phyloP scores from a whole-genome alignment of 1,140 invertebrate genomes.

The Zophobas atratus region DNA sequence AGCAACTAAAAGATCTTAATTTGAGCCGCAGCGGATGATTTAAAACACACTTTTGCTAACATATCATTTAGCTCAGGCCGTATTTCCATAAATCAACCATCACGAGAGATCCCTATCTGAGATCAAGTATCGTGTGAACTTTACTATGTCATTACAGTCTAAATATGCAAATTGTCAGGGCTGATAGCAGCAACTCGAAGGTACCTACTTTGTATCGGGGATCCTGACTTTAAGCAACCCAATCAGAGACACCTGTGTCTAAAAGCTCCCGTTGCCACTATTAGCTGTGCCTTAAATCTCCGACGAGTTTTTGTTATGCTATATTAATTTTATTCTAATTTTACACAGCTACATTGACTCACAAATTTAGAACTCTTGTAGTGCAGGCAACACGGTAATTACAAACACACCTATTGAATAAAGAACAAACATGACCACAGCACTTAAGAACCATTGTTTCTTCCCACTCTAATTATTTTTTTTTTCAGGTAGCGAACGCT shows the following conservation, averaged over 20 bases:
- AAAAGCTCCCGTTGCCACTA: constrained; percentile 46
- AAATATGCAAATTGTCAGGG: constrained; percentile 52
- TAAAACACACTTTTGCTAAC: constrained; percentile 48
- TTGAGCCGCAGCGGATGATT: constrained; percentile 42
- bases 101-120: constrained; percentile 50
- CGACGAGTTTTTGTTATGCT: constrained; percentile 45
- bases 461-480: constrained; percentile 23
- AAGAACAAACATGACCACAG: neutral
- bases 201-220: constrained; percentile 48
- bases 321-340: constrained; percentile 57
- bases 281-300: constrained; percentile 53
- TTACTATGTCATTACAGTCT: constrained; percentile 47
- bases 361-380: constrained; percentile 40
- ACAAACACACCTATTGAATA: neutral
- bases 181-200: constrained; percentile 43
- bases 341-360: constrained; percentile 38
- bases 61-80: constrained; percentile 51
- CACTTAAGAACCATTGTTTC: neutral
- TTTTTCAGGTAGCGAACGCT: constrained; percentile 21
- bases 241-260: constrained; percentile 56
- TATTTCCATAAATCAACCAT: constrained; percentile 57
- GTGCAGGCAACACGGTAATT: neutral
- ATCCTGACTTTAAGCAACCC: constrained; percentile 46
- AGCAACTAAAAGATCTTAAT: constrained; percentile 15
- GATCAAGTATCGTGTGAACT: constrained; percentile 55